Evolutionary conservation across 2,797 vertebrate genomes (phyloP).

Genomic region (Phrynocephalus vlangalii): DNA sequence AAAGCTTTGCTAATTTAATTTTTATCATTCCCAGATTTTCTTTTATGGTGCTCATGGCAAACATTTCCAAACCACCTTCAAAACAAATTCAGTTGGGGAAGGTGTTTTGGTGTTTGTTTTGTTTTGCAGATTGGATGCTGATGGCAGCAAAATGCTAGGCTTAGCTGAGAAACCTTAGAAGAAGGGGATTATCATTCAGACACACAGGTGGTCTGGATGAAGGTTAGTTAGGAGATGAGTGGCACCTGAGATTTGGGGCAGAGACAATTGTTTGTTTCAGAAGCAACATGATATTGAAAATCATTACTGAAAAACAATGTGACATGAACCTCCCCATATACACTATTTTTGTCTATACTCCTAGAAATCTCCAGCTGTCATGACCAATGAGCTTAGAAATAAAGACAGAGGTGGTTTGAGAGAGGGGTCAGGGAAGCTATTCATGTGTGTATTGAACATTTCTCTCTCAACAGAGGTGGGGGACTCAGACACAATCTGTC

Average conservation of each 20-base stretch:
- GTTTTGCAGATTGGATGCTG: neutral
- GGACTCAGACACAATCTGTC: too few species aligned
- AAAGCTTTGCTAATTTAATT: neutral
- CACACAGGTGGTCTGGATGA: neutral
- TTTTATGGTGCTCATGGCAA: neutral
- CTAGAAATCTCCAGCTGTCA: too few species aligned
- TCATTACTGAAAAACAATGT: too few species aligned
- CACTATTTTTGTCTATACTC: too few species aligned
- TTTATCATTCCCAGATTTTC: neutral
- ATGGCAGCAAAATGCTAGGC: neutral
- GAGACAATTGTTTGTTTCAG: neutral
- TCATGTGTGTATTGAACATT: too few species aligned
- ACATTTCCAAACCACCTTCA: neutral
- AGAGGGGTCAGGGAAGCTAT: too few species aligned
- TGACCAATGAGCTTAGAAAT: too few species aligned
- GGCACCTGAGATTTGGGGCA: neutral
- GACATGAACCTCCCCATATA: too few species aligned
- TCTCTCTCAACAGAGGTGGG: too few species aligned
- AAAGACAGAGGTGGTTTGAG: too few species aligned
- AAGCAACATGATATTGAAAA: constrained; percentile 1
- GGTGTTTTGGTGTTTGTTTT: neutral
- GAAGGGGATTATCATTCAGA: neutral
- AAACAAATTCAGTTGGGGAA: neutral
- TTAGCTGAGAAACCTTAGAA: neutral
- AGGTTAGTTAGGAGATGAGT: neutral